Evolutionary conservation across 1,140 invertebrate species (phyloP).

Genomic region (Zophobas morio): DNA sequence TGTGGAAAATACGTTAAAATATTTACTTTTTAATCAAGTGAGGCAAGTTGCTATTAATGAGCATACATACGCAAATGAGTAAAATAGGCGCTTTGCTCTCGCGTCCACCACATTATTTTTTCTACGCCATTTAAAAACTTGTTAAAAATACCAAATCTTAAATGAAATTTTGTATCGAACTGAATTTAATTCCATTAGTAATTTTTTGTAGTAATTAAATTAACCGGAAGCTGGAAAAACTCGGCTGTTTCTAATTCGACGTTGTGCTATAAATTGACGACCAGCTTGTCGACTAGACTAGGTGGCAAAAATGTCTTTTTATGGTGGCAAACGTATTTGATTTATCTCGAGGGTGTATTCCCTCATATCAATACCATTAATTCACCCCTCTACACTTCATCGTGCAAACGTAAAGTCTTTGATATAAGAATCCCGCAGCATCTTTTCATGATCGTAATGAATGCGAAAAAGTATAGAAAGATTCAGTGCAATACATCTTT

Average conservation of each 20-base stretch:
- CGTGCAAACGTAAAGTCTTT: slow-evolving; percentile 41
- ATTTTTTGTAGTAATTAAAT: background rate
- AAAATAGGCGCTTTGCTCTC: too few species aligned
- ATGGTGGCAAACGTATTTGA: background rate
- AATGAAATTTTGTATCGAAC: too few species aligned
- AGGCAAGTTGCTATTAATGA: too few species aligned
- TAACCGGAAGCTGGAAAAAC: slow-evolving; percentile 12
- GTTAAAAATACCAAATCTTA: too few species aligned
- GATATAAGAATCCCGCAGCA: slow-evolving; percentile 39
- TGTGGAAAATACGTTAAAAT: background rate
- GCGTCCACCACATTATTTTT: too few species aligned
- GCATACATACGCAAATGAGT: too few species aligned
- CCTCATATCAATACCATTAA: slow-evolving; percentile 38
- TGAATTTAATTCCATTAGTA: too few species aligned
- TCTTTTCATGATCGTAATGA: slow-evolving; percentile 33
- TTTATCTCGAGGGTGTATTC: slow-evolving; percentile 6
- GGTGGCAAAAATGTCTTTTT: too few species aligned
- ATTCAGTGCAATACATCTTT: slow-evolving; percentile 58
- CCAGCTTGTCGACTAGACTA: too few species aligned
- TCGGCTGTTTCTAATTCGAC: background rate
- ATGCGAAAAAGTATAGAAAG: slow-evolving; percentile 44
- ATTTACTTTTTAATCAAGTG: background rate
- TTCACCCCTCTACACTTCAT: slow-evolving; percentile 32
- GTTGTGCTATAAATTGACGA: too few species aligned
- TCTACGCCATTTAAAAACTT: too few species aligned